Evolutionary conservation across 2,797 vertebrate genomes (phyloP).

Genomic region (Macropus fuliginosus): DNA sequence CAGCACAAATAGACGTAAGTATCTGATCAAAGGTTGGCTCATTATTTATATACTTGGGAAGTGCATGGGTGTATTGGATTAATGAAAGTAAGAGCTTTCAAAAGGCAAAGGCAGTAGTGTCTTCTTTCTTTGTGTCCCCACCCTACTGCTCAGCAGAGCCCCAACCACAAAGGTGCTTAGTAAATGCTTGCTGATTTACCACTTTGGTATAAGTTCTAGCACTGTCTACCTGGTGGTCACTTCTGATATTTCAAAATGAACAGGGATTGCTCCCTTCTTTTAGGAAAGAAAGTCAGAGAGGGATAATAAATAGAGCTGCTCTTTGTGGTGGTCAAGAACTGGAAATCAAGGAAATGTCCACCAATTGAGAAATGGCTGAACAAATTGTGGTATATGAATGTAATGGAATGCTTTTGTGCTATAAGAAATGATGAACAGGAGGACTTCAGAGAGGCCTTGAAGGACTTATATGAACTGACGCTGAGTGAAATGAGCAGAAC

Average conservation of each 20-base stretch:
- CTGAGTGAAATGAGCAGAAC: too few relatives aligned
- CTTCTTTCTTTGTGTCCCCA: neutral
- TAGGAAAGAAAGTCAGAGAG: neutral
- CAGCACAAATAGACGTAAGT: neutral
- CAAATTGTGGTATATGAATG: too few relatives aligned
- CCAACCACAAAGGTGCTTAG: neutral
- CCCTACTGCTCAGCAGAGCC: neutral
- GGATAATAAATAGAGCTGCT: neutral
- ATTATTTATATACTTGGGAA: neutral
- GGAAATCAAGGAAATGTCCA: too few relatives aligned
- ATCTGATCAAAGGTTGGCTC: neutral
- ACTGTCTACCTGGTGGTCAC: neutral
- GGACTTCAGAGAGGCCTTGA: too few relatives aligned
- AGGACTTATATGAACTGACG: too few relatives aligned
- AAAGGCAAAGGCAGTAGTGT: neutral
- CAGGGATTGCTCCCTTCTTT: neutral
- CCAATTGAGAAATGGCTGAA: too few relatives aligned
- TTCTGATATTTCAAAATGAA: neutral
- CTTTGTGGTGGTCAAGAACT: too few relatives aligned
- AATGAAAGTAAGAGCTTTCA: neutral
- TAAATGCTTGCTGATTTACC: neutral
- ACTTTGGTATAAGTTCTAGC: neutral
- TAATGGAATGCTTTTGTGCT: too few relatives aligned
- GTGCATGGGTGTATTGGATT: neutral
- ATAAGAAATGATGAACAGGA: too few relatives aligned